Percentiles rank a stretch among this genome's conserved stretches.
Evolutionary conservation across 2,797 vertebrate genomes (phyloP).

Genomic region (Oryzias sinensis): DNA sequence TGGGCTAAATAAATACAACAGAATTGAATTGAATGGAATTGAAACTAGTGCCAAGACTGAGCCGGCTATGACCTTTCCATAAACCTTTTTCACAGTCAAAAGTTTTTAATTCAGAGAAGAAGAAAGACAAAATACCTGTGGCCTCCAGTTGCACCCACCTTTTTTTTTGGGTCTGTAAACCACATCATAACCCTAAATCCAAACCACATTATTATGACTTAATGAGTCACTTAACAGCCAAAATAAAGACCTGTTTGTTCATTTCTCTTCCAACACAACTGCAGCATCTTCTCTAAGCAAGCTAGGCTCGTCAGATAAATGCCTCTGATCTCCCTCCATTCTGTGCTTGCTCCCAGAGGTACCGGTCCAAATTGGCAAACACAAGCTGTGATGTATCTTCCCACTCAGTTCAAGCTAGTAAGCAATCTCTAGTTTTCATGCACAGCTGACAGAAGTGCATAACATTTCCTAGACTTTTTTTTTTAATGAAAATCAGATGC

Average conservation of each 20-base stretch:
- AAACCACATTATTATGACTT: slow-evolving; percentile 9
- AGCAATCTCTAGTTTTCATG: slow-evolving; percentile 7
- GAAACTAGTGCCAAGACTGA: too few species aligned
- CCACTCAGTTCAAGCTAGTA: slow-evolving; percentile 30
- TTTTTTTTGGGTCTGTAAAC: too few species aligned
- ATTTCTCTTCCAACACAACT: slow-evolving; percentile 23
- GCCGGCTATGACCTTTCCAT: too few species aligned
- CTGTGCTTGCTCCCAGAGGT: slow-evolving; percentile 31
- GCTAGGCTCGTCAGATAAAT: slow-evolving; percentile 20
- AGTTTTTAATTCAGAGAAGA: too few species aligned
- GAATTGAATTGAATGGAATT: too few species aligned
- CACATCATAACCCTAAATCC: neutral
- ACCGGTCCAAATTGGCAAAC: slow-evolving; percentile 31
- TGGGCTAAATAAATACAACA: too few species aligned
- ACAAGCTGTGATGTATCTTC: slow-evolving; percentile 42
- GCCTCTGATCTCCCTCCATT: slow-evolving; percentile 37
- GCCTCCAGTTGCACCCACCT: neutral
- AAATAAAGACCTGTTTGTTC: slow-evolving; percentile 7
- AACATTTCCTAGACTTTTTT: slow-evolving; percentile 2
- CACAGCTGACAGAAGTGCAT: slow-evolving; percentile 1
- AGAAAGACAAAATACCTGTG: too few species aligned
- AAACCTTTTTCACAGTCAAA: too few species aligned
- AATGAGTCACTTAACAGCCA: neutral
- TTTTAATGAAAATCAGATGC: neutral
- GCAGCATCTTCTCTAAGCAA: slow-evolving; percentile 13